Percentiles rank a stretch among this genome's conserved stretches.
phyloP scores from a whole-genome alignment of 2,113 vertebrate genomes.

The Callaeas wilsoni region DNA sequence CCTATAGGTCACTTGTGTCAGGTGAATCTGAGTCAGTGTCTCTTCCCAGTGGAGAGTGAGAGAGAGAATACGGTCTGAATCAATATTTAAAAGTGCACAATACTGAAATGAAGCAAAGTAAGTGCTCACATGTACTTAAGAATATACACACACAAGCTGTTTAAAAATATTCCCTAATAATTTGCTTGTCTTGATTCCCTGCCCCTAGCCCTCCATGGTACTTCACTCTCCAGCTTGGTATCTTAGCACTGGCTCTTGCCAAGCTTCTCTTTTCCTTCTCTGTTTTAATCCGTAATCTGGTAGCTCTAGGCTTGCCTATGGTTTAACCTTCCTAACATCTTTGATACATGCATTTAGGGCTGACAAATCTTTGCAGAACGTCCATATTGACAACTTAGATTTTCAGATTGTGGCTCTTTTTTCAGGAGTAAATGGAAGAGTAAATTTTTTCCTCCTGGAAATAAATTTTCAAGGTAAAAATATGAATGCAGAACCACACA shows the following conservation, averaged over 20 bases:
- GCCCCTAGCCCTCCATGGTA: fast-evolving
- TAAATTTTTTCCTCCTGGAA: fast-evolving
- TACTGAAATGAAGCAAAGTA: not conserved
- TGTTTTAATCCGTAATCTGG: not conserved
- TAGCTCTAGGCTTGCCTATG: not conserved
- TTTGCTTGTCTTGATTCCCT: not conserved
- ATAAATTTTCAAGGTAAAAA: not conserved
- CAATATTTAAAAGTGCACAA: not conserved
- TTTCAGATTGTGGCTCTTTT: not conserved
- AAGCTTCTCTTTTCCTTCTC: not conserved
- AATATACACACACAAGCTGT: not conserved
- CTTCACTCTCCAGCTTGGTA: not conserved
- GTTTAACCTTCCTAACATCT: not conserved
- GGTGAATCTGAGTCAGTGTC: not conserved
- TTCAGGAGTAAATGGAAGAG: not conserved
- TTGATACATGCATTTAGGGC: not conserved
- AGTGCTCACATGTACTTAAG: not conserved
- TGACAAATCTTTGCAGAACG: not conserved
- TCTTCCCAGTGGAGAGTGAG: not conserved
- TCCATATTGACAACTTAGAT: not conserved
- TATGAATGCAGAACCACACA: not conserved
- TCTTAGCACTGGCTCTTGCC: not conserved
- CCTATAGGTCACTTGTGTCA: not conserved
- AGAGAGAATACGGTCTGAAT: not conserved
- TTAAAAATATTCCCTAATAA: not conserved